phyloP scores from a whole-genome alignment of 2,888 invertebrate species.

The Gandaritis pyraliata region DNA sequence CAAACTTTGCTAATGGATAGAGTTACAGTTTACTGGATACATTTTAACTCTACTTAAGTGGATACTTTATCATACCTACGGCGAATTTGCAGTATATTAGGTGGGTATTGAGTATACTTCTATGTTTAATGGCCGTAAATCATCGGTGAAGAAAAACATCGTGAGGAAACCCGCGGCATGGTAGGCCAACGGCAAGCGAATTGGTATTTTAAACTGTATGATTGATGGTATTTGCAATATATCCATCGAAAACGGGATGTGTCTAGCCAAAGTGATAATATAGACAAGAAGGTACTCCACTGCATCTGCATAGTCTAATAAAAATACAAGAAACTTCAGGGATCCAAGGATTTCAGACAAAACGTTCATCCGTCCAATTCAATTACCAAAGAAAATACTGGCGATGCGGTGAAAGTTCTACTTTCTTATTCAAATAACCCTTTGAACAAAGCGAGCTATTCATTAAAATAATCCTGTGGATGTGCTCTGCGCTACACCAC shows the following conservation, averaged over 20 bases:
- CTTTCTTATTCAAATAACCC: slow-evolving; percentile 79
- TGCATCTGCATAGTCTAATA: slow-evolving; percentile 5
- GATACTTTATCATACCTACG: background rate
- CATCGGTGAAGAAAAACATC: no score
- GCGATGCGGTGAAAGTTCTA: slow-evolving; percentile 62
- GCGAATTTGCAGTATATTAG: background rate
- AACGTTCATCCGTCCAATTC: slow-evolving; percentile 71
- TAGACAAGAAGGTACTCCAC: background rate
- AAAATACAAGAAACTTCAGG: slow-evolving; percentile 40
- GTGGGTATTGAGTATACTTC: no score
- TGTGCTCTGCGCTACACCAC: slow-evolving; percentile 31
- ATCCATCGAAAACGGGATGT: background rate
- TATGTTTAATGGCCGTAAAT: no score
- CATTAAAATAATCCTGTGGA: slow-evolving; percentile 70
- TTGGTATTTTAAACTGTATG: no score
- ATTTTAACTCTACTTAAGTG: background rate
- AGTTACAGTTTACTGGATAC: slow-evolving; percentile 4
- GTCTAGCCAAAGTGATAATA: slow-evolving; percentile 2
- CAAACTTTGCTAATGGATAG: slow-evolving; percentile 12
- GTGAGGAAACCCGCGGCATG: no score
- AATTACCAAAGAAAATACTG: slow-evolving; percentile 75
- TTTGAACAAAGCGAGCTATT: slow-evolving; percentile 76
- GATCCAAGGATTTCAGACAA: slow-evolving; percentile 49
- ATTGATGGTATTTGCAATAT: no score
- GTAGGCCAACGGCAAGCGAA: no score